Evolutionary conservation across 1,140 invertebrate genomes (phyloP), one percentile per base, ranked within the genome.

Genomic region (Drosophila sturtevanti): DNA sequence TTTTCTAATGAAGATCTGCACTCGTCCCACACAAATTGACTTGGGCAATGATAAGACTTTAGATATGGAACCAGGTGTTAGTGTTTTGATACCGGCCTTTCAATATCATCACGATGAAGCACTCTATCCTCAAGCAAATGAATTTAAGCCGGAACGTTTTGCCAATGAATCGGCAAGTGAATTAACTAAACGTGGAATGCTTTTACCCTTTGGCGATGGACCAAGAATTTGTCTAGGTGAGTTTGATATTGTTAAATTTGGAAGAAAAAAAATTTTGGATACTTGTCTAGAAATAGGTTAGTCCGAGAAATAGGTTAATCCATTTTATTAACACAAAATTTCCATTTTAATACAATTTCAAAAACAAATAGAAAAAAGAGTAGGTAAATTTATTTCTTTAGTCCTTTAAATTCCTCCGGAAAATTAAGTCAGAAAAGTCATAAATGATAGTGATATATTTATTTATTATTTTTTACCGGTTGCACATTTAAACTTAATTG

Each of bases 141-240:
- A 69, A 12, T 95, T 94, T 66, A 91, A 93, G 72, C 95, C 95
- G 0, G 94, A 95, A 37, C 84, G 94, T 55, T 95, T 95, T 76
- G 82, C 73, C 4, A 92, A 93, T 61, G 81, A 62, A 6, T 68
- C 69, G 6, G 77, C 61, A 0, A 80, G 58, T 56, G 73, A 58
- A 14, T 66, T 81, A 0, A 81, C 35, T 34, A 90, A 91, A 16
- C 76, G 71, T 5, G 87, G 90, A 5, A 65, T 69, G 3, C 71
- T 84, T 0, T 74, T 95, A 55, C 94, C 95, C 2, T 96, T 96
- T 73, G 94, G 95, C 0, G 94, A 94, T 67, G 95, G 95, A 18
- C 93, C 94, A 0, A 85, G 95, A 37, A 94, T 94, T 75, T 95
- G 95, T 70, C 93, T 95, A 54, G 93, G 93, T 87, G 14, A 63